Evolutionary conservation across 1,140 invertebrate genomes (phyloP), one percentile per base, ranked within the genome.

Genomic region (Ceratosolen solmsi): DNA sequence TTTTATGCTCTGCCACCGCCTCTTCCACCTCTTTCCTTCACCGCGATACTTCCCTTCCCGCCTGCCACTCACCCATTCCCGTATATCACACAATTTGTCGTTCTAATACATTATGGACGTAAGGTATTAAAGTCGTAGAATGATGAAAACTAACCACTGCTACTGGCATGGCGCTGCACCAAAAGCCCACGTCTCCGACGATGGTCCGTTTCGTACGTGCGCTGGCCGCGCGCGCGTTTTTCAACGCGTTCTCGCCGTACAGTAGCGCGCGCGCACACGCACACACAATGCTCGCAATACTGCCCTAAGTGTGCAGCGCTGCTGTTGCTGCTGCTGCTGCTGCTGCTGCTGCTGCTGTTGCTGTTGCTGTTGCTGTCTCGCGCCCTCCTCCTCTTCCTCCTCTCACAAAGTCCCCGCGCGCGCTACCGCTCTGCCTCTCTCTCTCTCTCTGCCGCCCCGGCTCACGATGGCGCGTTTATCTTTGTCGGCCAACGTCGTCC

Each of bases 121-220:
- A 49, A 8, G 27, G 49, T 71, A 70, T 70, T 70, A 70, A 70
- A 70, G n/a, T 20, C 20, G 38, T 38, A 17, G 41, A 49, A 75
- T 56, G 51, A 60, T 20, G 27, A 75, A 89, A 89, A 80, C 90
- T 90, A 91, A 91, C 91, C 91, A 92, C 90, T 78, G 80, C 80
- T 63, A 82, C 80, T 91, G 87, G 92, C 92, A 92, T 92, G 91
- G 91, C 91, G 92, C 87, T 87, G 89, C 87, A 88, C 87, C 88
- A 65, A 88, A 85, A 80, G 84, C 86, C 30, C 4, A 22, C 46
- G 75, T 78, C 58, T 86, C 86, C 84, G 86, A 84, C 84, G 84
- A 83, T 74, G 13, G 54, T 58, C 33, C n/a, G 60, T 73, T 58
- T n/a, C 46, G 33, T 27, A 41, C n/a, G n/a, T 36, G 77, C 79